Evolutionary conservation across 2,113 vertebrate genomes (phyloP).

Genomic region (Falco punctatus): DNA sequence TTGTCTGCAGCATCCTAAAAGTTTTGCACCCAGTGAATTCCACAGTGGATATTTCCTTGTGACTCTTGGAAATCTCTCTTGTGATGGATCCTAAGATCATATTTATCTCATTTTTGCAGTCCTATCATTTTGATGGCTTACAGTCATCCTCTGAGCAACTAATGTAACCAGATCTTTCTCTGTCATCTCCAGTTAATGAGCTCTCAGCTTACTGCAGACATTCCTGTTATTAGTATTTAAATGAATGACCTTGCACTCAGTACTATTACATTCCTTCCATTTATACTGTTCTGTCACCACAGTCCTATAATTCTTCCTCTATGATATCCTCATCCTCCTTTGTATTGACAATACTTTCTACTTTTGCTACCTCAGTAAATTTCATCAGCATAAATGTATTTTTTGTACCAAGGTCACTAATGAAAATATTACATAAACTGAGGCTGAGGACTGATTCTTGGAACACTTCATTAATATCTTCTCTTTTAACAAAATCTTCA

Average conservation of each 20-base stretch:
- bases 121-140: slow-evolving; percentile 46
- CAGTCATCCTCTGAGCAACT: slow-evolving; percentile 31
- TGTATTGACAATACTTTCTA: background rate
- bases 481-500: background rate
- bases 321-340: background rate
- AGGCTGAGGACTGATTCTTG: background rate
- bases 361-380: background rate
- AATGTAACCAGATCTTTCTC: slow-evolving; percentile 59
- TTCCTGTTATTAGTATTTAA: slow-evolving; percentile 63
- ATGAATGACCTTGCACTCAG: slow-evolving; percentile 53
- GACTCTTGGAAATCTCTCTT: background rate
- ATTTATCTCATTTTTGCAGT: slow-evolving; percentile 26
- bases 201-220: slow-evolving; percentile 56
- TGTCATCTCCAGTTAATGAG: slow-evolving; percentile 63
- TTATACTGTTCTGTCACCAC: slow-evolving; percentile 52
- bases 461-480: background rate
- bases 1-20: background rate
- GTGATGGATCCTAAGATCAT: background rate
- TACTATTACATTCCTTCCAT: slow-evolving; percentile 50
- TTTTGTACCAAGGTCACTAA: background rate
- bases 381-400: background rate
- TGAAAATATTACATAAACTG: slow-evolving; percentile 5
- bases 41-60: background rate
- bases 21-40: background rate
- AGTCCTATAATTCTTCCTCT: slow-evolving; percentile 12